These are phyloP conservation scores for Distichodus sexfasciatus DNA, from an alignment of 2,797 vertebrate genomes.

Conservation along the genomic window DNA sequence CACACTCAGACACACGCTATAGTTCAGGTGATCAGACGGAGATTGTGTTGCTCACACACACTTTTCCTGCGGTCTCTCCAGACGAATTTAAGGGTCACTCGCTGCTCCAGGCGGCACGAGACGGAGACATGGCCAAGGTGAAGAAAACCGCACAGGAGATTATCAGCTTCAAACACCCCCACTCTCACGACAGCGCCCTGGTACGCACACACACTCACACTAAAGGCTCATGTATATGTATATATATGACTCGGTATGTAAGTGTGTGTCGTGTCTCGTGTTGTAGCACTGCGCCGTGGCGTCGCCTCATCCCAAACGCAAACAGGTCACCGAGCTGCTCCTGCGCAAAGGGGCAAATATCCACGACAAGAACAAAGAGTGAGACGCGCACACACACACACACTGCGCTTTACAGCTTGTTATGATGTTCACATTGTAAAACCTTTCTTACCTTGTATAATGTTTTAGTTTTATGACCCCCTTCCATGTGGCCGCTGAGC, in stretches of 20 bases:
- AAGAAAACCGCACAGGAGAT: conserved; percentile 97
- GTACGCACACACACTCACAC: conserved; percentile 61
- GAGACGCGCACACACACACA: conserved; percentile 56
- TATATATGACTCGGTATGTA: conserved; percentile 32
- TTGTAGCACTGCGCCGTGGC: conserved; percentile 92
- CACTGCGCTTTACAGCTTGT: not conserved
- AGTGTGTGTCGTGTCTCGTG: conserved; percentile 10
- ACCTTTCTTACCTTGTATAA: not conserved
- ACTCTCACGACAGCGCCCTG: conserved; percentile 94
- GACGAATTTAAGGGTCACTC: conserved; percentile 99
- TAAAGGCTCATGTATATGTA: not conserved
- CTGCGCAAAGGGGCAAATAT: conserved; percentile 96
- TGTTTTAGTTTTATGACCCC: conserved; percentile 90
- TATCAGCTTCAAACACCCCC: conserved; percentile 98
- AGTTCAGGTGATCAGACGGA: no score
- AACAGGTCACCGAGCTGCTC: conserved; percentile 92
- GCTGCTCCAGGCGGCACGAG: conserved; percentile 93
- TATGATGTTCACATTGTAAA: not conserved
- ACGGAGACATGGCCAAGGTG: conserved; percentile 95
- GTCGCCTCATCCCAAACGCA: conserved; percentile 93
- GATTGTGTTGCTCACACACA: not conserved
- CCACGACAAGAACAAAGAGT: conserved; percentile 99
- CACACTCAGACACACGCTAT: not conserved
- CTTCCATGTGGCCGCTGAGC: conserved; percentile 90
- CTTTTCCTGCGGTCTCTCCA: conserved; percentile 49